Percentiles rank a stretch among this genome's conserved stretches.
phyloP scores from a whole-genome alignment of 2,797 vertebrate species.

The Peromyscus aztecus region DNA sequence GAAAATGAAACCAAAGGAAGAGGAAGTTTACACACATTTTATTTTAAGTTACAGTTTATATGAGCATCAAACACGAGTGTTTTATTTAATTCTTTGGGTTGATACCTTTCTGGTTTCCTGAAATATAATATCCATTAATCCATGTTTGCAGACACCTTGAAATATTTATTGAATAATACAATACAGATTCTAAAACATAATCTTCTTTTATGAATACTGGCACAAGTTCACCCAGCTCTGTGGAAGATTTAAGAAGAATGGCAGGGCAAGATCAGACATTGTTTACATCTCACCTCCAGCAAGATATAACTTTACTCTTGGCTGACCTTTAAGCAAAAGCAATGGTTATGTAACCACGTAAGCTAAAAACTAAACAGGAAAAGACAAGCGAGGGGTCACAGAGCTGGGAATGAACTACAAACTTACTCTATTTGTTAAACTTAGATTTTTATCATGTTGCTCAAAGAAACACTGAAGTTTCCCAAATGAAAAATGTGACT shows the following conservation, averaged over 20 bases:
- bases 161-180: constrained; percentile 87
- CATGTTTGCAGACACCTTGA: constrained; percentile 85
- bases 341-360: constrained; percentile 83
- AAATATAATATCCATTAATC: constrained; percentile 84
- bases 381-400: constrained; percentile 76
- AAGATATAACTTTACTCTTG: constrained; percentile 86
- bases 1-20: constrained; percentile 79
- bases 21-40: constrained; percentile 80
- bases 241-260: constrained; percentile 84
- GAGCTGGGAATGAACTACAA: constrained; percentile 77
- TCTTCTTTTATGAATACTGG: constrained; percentile 84
- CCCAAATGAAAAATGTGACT: constrained; percentile 74
- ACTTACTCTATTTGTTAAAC: constrained; percentile 80
- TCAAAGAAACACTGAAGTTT: constrained; percentile 79
- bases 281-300: constrained; percentile 85
- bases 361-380: constrained; percentile 85
- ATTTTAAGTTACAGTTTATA: constrained; percentile 83
- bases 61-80: constrained; percentile 74
- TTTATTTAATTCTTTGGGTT: constrained; percentile 79
- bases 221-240: constrained; percentile 78
- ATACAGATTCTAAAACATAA: constrained; percentile 85
- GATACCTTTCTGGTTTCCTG: constrained; percentile 83
- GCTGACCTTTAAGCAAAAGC: constrained; percentile 84
- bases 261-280: constrained; percentile 83
- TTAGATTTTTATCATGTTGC: constrained; percentile 81